Evolutionary conservation across 2,888 invertebrate species (phyloP), one percentile per base, ranked within the genome.

Genomic region (Perizoma flavofasciatum): DNA sequence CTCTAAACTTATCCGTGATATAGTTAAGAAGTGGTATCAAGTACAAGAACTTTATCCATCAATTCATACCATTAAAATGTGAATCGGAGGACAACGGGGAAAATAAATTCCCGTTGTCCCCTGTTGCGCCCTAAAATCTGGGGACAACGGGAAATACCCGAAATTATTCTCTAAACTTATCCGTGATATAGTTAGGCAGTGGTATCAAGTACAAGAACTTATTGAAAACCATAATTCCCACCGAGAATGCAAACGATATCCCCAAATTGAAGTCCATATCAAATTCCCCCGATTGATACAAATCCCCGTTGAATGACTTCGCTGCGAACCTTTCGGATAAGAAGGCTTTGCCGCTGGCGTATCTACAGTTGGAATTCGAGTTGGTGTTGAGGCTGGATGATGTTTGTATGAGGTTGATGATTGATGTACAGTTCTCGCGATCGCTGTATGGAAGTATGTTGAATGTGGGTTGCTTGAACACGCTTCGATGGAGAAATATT

Each of bases 1-100:
- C 96, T 77, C 97, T 94, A 88, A 98, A 98, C 87, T 98, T 98
- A 64, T 96, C 95, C 75, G 96, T 96, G 9, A 98, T 94, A 78
- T 95, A 96, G 39, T 95, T 94, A 0, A 98, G 97, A 72, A 98
- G 85, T 0, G 98, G 98, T 71, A 98, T 93, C 47, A 97, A 88
- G 85, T 98, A 98, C 54, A 98, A 88, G 63, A 98, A 94, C 81
- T n/a, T n/a, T n/a, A n/a, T n/a, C n/a, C n/a, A n/a, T n/a, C n/a
- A n/a, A n/a, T n/a, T n/a, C n/a, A n/a, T n/a, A n/a, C n/a, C n/a
- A n/a, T n/a, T n/a, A n/a, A n/a, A n/a, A n/a, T n/a, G n/a, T n/a
- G n/a, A n/a, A n/a, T n/a, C n/a, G n/a, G n/a, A n/a, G n/a, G n/a
- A n/a, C n/a, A n/a, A n/a, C n/a, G n/a, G n/a, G n/a, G 52, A 32